Base-by-base conservation (phyloP, 2,888 invertebrate species). In the Eretmocerus hayati region DNA sequence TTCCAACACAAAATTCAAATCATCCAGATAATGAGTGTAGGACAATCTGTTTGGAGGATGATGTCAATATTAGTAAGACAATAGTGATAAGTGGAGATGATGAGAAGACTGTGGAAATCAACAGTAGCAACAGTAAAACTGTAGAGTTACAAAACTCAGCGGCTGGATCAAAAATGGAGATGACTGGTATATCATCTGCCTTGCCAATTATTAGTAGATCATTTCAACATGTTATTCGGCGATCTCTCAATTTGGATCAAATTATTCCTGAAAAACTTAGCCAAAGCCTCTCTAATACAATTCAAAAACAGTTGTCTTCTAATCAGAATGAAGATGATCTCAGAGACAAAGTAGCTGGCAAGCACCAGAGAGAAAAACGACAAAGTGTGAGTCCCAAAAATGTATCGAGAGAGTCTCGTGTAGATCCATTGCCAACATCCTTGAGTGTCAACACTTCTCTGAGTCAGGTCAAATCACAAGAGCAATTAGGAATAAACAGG, bases 361-460 rank as follows among this genome's bases (percentile, higher is more conserved):
- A 15, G 32, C 31, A 47, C 15, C 11, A 9, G 23, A 8, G 16
- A 26, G 21, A 41, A 13, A n/a, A 23, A 37, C n/a, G n/a, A n/a
- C n/a, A n/a, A n/a, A n/a, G n/a, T n/a, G 22, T 26, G 8, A 6
- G 16, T 30, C 15, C 5, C 9, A 44, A 15, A 32, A 33, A 38
- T 11, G 15, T 23, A 21, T 6, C 4, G 36, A 31, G 37, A 5
- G 41, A 48, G 26, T 38, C 23, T 42, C 53, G 56, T 53, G 11
- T 43, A 42, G 50, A 53, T 48, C 54, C 56, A 2, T 9, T 42
- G n/a, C 46, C 52, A 31, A 60, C 58, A 18, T 67, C 67, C 0
- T 42, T 68, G 22, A 60, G 58, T 49, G 60, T 65, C n/a, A 67
- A 67, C 42, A 64, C 63, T 22, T 66, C 66, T 13, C 16, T 62